These are phyloP conservation scores for Heliconius charithonia DNA, from an alignment of 2,888 invertebrate species.

Conservation along the genomic window DNA sequence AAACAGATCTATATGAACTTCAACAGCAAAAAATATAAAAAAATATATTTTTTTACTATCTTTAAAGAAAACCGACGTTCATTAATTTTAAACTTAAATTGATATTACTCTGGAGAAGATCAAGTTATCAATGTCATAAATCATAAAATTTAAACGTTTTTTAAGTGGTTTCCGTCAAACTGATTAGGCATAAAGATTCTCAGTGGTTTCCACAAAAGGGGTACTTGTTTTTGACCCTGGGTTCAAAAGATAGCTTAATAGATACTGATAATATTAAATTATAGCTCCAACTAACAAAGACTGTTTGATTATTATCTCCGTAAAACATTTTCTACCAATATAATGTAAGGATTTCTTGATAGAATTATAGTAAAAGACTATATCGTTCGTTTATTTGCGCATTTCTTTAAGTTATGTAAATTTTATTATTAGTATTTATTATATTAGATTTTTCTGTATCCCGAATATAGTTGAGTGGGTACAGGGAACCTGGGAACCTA, in stretches of 20 bases:
- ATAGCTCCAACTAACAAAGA: constrained; percentile 39
- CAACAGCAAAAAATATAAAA: not conserved
- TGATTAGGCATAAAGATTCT: constrained; percentile 71
- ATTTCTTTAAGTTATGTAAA: not conserved
- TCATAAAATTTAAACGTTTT: constrained; percentile 72
- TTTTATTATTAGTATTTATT: too few species aligned
- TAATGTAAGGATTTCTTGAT: constrained; percentile 22
- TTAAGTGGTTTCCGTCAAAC: constrained; percentile 74
- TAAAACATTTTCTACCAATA: constrained; percentile 29
- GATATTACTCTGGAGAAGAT: constrained; percentile 41
- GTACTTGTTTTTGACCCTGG: constrained; percentile 61
- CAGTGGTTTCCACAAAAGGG: constrained; percentile 57
- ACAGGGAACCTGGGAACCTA: too few species aligned
- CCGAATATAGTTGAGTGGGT: too few species aligned
- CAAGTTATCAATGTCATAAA: constrained; percentile 70
- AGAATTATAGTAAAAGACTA: not conserved
- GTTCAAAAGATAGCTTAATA: constrained; percentile 65
- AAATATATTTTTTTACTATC: not conserved
- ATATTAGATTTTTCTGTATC: too few species aligned
- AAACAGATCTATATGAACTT: constrained; percentile 10
- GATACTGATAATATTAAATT: constrained; percentile 56
- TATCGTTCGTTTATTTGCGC: not conserved
- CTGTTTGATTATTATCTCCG: constrained; percentile 40
- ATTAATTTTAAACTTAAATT: constrained; percentile 31
- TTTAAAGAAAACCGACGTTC: constrained; percentile 15